Percentiles rank a stretch among this genome's conserved stretches.
Evolutionary conservation across 2,113 vertebrate genomes (phyloP).

Genomic region (Sinosuthora webbiana): DNA sequence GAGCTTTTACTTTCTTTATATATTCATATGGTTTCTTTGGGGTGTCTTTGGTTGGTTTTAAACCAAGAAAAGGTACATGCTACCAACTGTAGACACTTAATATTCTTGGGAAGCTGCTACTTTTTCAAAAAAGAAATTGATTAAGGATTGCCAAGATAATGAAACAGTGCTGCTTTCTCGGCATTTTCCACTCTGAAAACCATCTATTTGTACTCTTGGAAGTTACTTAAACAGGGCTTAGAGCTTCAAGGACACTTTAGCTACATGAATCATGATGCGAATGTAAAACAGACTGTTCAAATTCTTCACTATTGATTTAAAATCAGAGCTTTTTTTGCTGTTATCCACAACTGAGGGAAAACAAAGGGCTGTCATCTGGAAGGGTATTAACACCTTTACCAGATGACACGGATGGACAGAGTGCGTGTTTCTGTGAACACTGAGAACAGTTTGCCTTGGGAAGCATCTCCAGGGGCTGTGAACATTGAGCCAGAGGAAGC

Average conservation of each 20-base stretch:
- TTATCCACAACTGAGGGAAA: neutral
- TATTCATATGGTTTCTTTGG: neutral
- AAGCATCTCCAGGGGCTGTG: conserved; percentile 23
- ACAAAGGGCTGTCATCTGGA: conserved; percentile 13
- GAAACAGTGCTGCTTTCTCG: neutral
- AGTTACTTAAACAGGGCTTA: neutral
- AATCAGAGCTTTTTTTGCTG: neutral
- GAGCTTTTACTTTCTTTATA: neutral
- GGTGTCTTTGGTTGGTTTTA: neutral
- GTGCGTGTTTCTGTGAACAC: neutral
- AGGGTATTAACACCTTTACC: conserved; percentile 58
- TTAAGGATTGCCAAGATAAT: neutral
- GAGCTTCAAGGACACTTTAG: neutral
- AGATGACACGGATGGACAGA: neutral
- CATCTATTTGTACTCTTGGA: neutral
- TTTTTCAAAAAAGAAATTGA: neutral
- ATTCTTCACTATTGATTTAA: conserved; percentile 29
- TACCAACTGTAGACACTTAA: neutral
- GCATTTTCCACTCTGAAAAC: neutral
- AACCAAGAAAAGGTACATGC: neutral
- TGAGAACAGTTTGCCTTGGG: neutral
- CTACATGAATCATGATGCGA: neutral
- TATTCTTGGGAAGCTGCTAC: neutral
- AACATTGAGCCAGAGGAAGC: conserved; percentile 36
- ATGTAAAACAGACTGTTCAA: neutral